Percentiles rank a stretch among this genome's conserved stretches.
phyloP scores from a whole-genome alignment of 37 sponge, comb jelly and placozoan species.

The Chondrilla cf. caribensis region DNA sequence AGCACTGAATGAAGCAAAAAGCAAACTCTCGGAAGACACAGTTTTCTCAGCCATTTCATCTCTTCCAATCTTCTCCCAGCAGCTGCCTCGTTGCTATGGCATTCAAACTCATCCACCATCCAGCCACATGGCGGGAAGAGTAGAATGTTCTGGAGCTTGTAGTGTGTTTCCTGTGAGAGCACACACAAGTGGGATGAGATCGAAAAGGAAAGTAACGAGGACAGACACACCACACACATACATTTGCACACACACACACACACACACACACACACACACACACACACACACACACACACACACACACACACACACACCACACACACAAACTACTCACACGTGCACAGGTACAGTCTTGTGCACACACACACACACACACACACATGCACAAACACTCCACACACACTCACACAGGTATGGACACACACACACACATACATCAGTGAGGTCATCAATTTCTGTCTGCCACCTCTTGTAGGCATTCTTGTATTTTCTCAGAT shows the following conservation, averaged over 20 bases:
- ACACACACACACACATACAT: neutral
- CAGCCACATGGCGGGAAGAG: slow-evolving; percentile 81
- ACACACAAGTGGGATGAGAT: neutral
- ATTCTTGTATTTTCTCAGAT: neutral
- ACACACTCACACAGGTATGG: neutral
- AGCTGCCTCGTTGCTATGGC: neutral
- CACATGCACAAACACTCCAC: neutral
- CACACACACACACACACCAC: slow-evolving; percentile 10
- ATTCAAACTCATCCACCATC: slow-evolving; percentile 60
- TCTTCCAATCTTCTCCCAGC: slow-evolving; percentile 29
- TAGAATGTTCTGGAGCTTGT: slow-evolving; percentile 71
- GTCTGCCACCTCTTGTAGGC: neutral
- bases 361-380: slow-evolving; percentile 9
- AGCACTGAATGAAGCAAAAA: slow-evolving; percentile 70
- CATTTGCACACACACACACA: slow-evolving; percentile 10
- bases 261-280: slow-evolving; percentile 32
- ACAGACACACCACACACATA: neutral
- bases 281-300: slow-evolving; percentile 33
- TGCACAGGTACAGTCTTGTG: neutral
- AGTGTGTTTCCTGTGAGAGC: slow-evolving; percentile 49
- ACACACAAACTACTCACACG: too few relatives aligned
- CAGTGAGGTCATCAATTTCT: neutral
- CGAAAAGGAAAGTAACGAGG: too few relatives aligned
- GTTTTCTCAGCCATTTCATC: slow-evolving; percentile 54
- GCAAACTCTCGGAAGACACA: slow-evolving; percentile 64